Conservation (phyloP, 2,113 vertebrate species). For the Notiomystis cincta region DNA sequence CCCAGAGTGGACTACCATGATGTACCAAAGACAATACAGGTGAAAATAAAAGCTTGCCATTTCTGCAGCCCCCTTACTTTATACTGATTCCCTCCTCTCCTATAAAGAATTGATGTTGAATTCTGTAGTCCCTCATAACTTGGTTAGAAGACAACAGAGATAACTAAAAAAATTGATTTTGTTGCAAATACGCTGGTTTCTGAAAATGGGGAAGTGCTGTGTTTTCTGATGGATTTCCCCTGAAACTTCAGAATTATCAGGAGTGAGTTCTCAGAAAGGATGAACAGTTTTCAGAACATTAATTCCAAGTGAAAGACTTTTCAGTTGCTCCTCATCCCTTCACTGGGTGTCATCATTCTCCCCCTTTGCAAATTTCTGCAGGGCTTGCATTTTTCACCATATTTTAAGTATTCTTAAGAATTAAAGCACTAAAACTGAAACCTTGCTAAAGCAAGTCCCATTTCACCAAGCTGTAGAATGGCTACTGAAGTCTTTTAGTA, state of each 20-base stretch:
- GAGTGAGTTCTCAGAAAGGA: background rate
- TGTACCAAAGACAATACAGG: background rate
- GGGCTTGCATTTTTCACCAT: background rate
- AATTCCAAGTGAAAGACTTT: background rate
- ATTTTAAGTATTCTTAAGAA: background rate
- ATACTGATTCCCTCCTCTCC: background rate
- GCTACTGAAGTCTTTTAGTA: background rate
- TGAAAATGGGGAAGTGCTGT: background rate
- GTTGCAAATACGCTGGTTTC: background rate
- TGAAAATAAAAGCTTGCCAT: background rate
- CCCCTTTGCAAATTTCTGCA: background rate
- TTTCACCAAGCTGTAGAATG: background rate
- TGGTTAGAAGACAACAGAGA: background rate
- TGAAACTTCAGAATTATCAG: background rate
- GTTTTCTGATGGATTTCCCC: background rate
- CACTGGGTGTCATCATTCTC: background rate
- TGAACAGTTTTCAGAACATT: background rate
- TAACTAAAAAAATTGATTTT: background rate
- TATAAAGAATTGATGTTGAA: background rate
- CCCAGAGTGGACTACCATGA: background rate
- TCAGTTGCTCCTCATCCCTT: background rate
- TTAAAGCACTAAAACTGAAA: background rate
- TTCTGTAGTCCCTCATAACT: background rate
- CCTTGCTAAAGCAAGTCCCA: background rate
- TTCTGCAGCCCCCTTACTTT: background rate